phyloP scores from a whole-genome alignment of 2,113 vertebrate genomes.

The Seriola dumerili region DNA sequence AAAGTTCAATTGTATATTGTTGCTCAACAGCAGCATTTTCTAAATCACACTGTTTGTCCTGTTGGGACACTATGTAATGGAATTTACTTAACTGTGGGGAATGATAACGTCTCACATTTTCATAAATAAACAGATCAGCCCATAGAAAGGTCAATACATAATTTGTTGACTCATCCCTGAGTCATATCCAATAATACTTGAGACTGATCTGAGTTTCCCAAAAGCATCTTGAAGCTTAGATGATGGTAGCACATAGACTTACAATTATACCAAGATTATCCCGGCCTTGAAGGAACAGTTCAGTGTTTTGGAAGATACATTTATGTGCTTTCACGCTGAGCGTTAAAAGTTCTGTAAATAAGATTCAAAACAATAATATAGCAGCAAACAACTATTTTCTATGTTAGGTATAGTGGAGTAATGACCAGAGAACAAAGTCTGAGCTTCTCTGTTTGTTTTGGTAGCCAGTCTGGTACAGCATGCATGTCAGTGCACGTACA shows the following conservation, averaged over 20 bases:
- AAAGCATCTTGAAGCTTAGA: slow-evolving; percentile 25
- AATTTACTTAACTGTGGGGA: slow-evolving; percentile 44
- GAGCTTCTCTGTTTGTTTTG: too few relatives aligned
- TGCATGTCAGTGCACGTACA: too few relatives aligned
- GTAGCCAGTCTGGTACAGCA: too few relatives aligned
- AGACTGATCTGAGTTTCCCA: slow-evolving; percentile 35
- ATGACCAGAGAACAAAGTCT: too few relatives aligned
- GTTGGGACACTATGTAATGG: background rate
- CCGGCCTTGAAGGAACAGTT: slow-evolving; percentile 29
- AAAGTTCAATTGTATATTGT: slow-evolving; percentile 46
- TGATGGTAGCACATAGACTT: slow-evolving; percentile 24
- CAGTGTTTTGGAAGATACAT: slow-evolving; percentile 25
- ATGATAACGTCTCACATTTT: slow-evolving; percentile 41
- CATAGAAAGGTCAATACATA: slow-evolving; percentile 39
- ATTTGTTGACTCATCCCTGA: slow-evolving; percentile 55
- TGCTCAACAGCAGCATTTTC: slow-evolving; percentile 34
- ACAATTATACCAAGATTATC: slow-evolving; percentile 10
- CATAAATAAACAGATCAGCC: slow-evolving; percentile 52
- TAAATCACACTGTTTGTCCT: slow-evolving; percentile 40
- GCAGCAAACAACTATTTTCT: too few relatives aligned
- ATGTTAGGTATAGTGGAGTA: too few relatives aligned
- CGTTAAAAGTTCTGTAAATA: background rate
- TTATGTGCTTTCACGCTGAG: background rate
- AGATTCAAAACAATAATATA: too few relatives aligned
- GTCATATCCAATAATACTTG: slow-evolving; percentile 44